Evolutionary conservation across 2,888 invertebrate species (phyloP).

Genomic region (Cheilosia impressa): DNA sequence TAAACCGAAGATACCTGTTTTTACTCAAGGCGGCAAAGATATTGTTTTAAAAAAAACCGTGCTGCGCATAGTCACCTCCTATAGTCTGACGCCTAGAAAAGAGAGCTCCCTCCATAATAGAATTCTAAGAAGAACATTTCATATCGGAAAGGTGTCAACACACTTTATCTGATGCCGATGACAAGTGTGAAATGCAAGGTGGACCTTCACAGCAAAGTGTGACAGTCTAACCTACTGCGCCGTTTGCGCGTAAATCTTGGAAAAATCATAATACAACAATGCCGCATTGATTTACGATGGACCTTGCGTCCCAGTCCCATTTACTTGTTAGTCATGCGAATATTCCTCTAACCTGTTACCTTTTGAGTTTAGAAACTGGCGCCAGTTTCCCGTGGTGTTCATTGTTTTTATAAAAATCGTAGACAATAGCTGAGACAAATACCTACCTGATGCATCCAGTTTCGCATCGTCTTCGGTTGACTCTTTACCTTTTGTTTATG

Average conservation of each 20-base stretch:
- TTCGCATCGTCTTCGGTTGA: conserved; percentile 11
- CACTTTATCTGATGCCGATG: conserved; percentile 1
- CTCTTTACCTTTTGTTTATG: conserved; percentile 36
- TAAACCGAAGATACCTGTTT: too few species aligned
- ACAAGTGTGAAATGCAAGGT: conserved; percentile 50
- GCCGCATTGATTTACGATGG: conserved; percentile 19
- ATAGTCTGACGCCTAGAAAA: too few species aligned
- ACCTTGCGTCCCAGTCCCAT: conserved; percentile 21
- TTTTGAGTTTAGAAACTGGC: conserved; percentile 38
- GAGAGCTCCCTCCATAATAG: too few species aligned
- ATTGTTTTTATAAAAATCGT: conserved; percentile 32
- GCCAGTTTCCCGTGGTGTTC: conserved; percentile 57
- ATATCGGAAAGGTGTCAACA: conserved; percentile 31
- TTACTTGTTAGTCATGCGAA: conserved; percentile 39
- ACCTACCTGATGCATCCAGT: conserved; percentile 7
- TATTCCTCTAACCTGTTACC: conserved; percentile 25
- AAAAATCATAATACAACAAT: conserved; percentile 25
- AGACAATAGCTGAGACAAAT: conserved; percentile 55
- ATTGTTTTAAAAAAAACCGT: too few species aligned
- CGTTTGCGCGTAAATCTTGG: conserved; percentile 14
- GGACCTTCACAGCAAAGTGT: conserved; percentile 34
- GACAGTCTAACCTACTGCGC: conserved; percentile 45
- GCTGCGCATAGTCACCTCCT: too few species aligned
- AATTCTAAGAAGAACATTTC: too few species aligned
- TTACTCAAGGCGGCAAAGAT: too few species aligned